Conservation (phyloP, 2,113 vertebrate genomes). For the Camarhynchus parvulus region DNA sequence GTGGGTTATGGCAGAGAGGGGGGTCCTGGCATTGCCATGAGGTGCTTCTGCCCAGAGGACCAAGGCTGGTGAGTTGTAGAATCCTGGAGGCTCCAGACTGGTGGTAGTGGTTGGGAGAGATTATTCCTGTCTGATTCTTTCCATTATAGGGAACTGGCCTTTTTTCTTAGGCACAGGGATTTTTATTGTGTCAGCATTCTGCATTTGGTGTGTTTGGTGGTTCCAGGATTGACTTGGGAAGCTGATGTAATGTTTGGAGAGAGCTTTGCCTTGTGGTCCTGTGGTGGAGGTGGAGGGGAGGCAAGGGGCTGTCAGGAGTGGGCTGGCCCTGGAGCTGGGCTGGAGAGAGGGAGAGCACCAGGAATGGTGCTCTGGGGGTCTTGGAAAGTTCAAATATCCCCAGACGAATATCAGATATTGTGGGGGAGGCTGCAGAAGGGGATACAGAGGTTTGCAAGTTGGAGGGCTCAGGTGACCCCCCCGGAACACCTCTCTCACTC, state of each 20-base stretch:
- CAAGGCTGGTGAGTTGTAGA: not conserved
- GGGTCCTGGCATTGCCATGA: not conserved
- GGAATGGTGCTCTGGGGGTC: rapidly evolving
- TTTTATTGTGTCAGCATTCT: not conserved
- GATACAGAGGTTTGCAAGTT: not conserved
- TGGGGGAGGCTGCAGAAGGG: not conserved
- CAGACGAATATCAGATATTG: not conserved
- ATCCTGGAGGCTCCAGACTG: not conserved
- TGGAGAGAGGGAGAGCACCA: not conserved
- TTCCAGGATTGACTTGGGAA: not conserved
- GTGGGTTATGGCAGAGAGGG: not conserved
- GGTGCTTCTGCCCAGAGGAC: not conserved
- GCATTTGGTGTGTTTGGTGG: not conserved
- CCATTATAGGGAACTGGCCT: not conserved
- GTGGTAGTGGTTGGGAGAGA: not conserved
- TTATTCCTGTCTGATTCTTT: not conserved
- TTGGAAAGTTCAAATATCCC: not conserved
- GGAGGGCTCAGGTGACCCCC: not conserved
- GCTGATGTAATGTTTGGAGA: not conserved
- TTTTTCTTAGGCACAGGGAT: not conserved
- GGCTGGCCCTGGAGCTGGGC: not conserved
- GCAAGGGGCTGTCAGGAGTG: not conserved
- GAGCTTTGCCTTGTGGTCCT: not conserved
- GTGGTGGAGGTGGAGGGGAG: not conserved
- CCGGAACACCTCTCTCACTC: not conserved